These are phyloP conservation scores for Spilogale gracilis DNA, from an alignment of 2,113 vertebrate species.

Conservation along the genomic window DNA sequence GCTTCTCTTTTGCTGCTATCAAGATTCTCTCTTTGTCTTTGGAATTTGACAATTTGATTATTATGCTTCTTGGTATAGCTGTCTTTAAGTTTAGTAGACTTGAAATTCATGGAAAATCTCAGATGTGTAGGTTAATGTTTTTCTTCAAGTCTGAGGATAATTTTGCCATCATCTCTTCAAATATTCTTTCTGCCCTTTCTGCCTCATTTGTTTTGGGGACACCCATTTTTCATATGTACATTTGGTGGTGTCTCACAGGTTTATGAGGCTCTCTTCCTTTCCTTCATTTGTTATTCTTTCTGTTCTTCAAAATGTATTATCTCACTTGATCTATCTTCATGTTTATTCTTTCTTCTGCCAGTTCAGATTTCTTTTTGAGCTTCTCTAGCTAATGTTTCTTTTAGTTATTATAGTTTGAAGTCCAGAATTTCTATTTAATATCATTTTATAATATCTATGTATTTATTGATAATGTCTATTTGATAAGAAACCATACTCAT, in stretches of 20 bases:
- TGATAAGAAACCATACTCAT: too few species aligned
- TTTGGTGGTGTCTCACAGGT: not conserved
- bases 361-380: not conserved
- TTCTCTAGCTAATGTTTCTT: not conserved
- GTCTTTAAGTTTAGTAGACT: not conserved
- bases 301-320: not conserved
- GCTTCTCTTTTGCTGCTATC: not conserved
- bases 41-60: not conserved
- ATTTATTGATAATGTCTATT: not conserved
- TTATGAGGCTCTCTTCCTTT: not conserved
- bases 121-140: not conserved
- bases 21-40: not conserved
- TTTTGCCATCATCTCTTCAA: not conserved
- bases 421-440: not conserved
- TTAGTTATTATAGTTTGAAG: not conserved
- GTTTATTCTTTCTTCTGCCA: not conserved
- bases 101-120: not conserved
- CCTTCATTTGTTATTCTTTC: not conserved
- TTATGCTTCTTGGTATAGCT: not conserved
- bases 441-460: not conserved
- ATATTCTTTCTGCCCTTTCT: not conserved
- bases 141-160: not conserved
- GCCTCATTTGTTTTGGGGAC: not conserved
- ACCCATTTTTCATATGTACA: not conserved
- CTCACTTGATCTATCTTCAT: not conserved